Evolutionary conservation across 2,113 vertebrate species (phyloP).

Genomic region (Phoxinus phoxinus): DNA sequence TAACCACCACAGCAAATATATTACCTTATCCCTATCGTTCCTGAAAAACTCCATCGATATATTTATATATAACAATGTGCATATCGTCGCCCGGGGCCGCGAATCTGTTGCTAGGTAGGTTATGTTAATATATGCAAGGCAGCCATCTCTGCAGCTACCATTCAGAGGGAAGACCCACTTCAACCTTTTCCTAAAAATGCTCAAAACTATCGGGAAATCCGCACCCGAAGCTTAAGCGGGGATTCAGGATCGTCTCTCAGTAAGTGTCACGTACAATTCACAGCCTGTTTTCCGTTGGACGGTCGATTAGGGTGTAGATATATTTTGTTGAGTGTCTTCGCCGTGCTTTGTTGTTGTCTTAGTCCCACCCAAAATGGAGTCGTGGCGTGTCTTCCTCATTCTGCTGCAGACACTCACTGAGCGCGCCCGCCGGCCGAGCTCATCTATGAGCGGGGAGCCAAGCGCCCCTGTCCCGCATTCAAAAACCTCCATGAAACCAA

Average conservation of each 20-base stretch:
- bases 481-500: constrained; percentile 29
- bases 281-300: constrained; percentile 8
- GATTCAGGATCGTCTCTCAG: constrained; percentile 43
- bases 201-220: constrained; percentile 62
- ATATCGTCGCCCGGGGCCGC: constrained; percentile 65
- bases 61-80: constrained; percentile 41
- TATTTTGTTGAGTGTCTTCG: constrained; percentile 66
- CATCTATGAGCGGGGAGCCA: constrained; percentile 77
- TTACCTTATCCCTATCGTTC: not conserved
- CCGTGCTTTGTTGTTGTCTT: constrained; percentile 77
- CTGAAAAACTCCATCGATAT: not conserved
- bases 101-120: constrained; percentile 82
- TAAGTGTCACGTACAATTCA: constrained; percentile 46
- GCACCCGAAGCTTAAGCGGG: constrained; percentile 51
- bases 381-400: constrained; percentile 74
- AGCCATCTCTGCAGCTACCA: constrained; percentile 90
- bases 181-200: constrained; percentile 74
- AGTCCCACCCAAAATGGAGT: constrained; percentile 94
- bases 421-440: constrained; percentile 69
- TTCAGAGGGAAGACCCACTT: constrained; percentile 90
- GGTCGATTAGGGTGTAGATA: constrained; percentile 45
- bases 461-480: constrained; percentile 63
- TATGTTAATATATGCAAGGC: constrained; percentile 85
- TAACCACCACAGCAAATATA: not conserved
- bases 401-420: constrained; percentile 63